Conservation (phyloP, 2,113 vertebrate genomes). For the Arothron firmamentum region DNA sequence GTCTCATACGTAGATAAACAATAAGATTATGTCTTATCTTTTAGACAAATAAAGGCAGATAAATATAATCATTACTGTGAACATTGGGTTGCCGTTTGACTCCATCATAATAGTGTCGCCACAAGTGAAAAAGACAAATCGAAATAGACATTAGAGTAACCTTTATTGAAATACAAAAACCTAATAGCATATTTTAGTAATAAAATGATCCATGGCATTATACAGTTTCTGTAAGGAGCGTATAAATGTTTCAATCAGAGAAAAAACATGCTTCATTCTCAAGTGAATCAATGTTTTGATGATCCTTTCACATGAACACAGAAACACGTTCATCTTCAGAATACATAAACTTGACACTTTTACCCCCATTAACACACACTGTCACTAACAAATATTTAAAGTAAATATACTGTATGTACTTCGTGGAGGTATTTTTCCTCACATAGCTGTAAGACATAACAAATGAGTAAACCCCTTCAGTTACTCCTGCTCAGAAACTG, state of each 20-base stretch:
- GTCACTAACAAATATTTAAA: neutral
- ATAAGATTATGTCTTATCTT: too few species aligned
- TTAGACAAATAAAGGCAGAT: too few species aligned
- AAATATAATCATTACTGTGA: too few species aligned
- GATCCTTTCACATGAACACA: too few species aligned
- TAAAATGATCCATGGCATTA: constrained; percentile 5
- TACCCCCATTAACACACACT: neutral
- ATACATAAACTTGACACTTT: too few species aligned
- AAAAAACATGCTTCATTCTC: too few species aligned
- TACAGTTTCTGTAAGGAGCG: neutral
- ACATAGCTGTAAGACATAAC: neutral
- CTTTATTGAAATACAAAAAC: constrained; percentile 50
- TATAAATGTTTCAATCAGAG: neutral
- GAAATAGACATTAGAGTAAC: constrained; percentile 6
- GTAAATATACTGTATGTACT: neutral
- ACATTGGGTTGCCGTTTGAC: too few species aligned
- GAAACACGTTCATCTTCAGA: too few species aligned
- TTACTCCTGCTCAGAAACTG: constrained; percentile 25
- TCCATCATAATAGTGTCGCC: neutral
- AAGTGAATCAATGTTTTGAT: too few species aligned
- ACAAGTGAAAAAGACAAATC: neutral
- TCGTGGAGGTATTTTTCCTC: neutral
- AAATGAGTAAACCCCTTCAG: neutral
- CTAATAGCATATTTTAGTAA: neutral
- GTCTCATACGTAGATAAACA: too few species aligned